phyloP scores from a whole-genome alignment of 1,140 invertebrate species.

The Eriocheir sinensis region DNA sequence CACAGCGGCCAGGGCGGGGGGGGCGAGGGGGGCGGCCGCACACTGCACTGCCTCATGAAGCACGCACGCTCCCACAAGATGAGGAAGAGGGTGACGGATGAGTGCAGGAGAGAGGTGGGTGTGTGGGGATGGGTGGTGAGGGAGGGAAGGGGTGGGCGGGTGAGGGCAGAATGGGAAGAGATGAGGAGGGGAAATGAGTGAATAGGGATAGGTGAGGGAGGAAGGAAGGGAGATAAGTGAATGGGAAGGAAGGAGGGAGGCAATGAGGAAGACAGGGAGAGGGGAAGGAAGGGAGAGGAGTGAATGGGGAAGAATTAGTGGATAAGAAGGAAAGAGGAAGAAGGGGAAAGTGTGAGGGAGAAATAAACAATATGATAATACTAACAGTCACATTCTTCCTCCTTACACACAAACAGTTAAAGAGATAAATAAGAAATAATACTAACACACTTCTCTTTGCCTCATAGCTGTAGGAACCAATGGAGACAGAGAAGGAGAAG shows the following conservation, averaged over 20 bases:
- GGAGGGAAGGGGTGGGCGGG: background rate
- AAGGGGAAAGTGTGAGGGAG: background rate
- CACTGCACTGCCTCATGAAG: conserved; percentile 98
- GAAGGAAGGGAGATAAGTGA: background rate
- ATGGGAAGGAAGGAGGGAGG: background rate
- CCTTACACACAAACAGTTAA: no score
- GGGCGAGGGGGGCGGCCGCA: conserved; percentile 89
- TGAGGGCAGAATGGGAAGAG: background rate
- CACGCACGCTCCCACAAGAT: conserved; percentile 85
- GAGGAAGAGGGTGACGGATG: conserved; percentile 82
- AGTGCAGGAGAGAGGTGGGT: conserved; percentile 79
- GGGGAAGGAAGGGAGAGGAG: no score
- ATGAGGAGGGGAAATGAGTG: background rate
- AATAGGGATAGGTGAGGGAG: background rate
- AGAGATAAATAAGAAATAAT: background rate
- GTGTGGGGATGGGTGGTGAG: background rate
- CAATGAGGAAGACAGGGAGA: background rate
- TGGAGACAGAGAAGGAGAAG: background rate
- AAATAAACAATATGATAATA: no score
- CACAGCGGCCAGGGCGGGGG: conserved; percentile 81
- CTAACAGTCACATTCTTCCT: no score
- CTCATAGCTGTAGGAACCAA: no score
- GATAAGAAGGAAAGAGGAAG: background rate
- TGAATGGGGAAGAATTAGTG: no score
- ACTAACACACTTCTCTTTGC: background rate